These are phyloP conservation scores for Gallinago paraguaiae DNA, from an alignment of 2,113 vertebrate genomes.

Conservation along the genomic window DNA sequence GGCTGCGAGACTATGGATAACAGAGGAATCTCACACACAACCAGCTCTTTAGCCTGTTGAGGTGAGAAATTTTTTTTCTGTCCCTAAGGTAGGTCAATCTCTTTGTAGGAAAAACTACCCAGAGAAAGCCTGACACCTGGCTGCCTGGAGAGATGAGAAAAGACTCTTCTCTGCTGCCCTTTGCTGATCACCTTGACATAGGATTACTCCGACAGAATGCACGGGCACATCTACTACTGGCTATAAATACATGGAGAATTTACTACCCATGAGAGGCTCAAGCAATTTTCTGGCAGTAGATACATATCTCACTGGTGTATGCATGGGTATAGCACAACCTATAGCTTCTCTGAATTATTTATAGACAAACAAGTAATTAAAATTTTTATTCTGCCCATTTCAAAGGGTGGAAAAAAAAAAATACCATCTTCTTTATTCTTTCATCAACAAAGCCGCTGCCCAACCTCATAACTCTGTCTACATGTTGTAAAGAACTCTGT, in stretches of 20 bases:
- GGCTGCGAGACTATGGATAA: not conserved
- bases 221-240: not conserved
- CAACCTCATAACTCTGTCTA: constrained; percentile 53
- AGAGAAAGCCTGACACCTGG: not conserved
- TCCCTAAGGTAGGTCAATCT: not conserved
- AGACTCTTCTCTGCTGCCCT: not conserved
- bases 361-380: constrained; percentile 59
- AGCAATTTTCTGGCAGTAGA: not conserved
- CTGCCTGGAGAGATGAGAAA: not conserved
- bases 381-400: constrained; percentile 45
- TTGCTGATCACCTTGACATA: constrained; percentile 8
- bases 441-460: constrained; percentile 40
- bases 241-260: not conserved
- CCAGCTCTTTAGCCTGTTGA: not conserved
- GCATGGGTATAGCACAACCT: not conserved
- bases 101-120: not conserved
- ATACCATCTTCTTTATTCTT: not conserved
- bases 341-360: not conserved
- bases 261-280: not conserved
- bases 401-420: not conserved
- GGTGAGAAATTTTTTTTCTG: no score
- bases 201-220: not conserved
- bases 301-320: not conserved
- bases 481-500: not conserved
- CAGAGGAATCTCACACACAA: accelerated